Base-by-base conservation (phyloP, 2,797 vertebrate genomes). In the Falco berigora region DNA sequence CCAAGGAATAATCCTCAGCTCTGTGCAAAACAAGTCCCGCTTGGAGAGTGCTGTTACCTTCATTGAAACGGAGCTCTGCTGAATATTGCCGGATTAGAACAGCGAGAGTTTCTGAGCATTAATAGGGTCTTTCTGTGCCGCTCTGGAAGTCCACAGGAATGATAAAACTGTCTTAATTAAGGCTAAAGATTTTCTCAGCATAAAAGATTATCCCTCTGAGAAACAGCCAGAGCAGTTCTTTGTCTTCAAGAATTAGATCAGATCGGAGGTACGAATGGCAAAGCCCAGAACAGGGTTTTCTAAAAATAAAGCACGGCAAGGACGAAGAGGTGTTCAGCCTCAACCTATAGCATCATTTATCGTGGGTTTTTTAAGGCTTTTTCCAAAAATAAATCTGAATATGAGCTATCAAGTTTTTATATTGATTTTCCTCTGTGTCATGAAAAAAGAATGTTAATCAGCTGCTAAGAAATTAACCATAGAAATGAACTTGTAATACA, bases 161-260 rank as follows among this genome's bases (percentile, higher is more conserved):
- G 88, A 95, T 90, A 94, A 96, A 95, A 90, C 67, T 87, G 80
- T 73, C 88, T 95, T 96, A 96, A 94, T 93, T 95, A 96, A 95
- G 74, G 79, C 88, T 95, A 90, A 95, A 94, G 92, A 87, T 95
- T 95, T 96, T 92, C 90, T 85, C 88, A 82, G 83, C 55, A 66
- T 79, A 88, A 79, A 90, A 92, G 74, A 95, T 95, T 94, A 94
- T 93, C 74, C 92, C 90, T 88, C 52, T 14, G 94, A 94, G 92
- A 91, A 58, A 55, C 47, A 5, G 27, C 28, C 56, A 44, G 87
- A 84, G 72, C 38, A 89, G 62, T 32, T 85, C 77, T 96, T 95
- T 91, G 85, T 94, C 94, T 95, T 92, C n/a, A 17, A 46, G 88
- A 92, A 73, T 96, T 86, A 93, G 83, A 88, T 88, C 62, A 34